These are phyloP conservation scores for Tragopan temminckii DNA, from an alignment of 2,797 vertebrate species.

Conservation along the genomic window DNA sequence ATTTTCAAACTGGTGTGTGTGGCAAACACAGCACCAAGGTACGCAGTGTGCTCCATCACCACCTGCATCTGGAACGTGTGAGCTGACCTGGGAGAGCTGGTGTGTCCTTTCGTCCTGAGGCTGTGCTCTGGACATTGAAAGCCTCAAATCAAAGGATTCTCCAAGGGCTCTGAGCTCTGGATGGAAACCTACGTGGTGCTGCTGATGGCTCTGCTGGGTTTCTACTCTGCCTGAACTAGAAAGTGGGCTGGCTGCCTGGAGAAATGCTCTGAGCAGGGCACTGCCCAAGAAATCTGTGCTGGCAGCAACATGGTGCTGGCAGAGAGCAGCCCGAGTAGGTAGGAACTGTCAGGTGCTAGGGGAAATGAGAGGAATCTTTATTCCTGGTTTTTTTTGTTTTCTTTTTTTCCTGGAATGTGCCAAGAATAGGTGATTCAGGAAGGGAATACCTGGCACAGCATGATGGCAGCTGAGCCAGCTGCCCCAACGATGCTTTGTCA, in stretches of 20 bases:
- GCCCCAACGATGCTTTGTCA: not conserved
- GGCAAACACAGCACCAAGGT: rapidly evolving
- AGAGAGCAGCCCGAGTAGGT: conserved; percentile 16
- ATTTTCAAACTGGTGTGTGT: rapidly evolving
- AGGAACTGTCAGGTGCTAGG: conserved; percentile 20
- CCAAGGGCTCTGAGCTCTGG: not conserved
- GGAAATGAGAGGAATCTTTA: not conserved
- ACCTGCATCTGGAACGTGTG: rapidly evolving
- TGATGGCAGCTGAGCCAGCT: not conserved
- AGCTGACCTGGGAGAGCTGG: not conserved
- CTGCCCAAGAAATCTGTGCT: conserved; percentile 20
- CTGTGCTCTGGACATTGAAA: not conserved
- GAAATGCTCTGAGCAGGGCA: not conserved
- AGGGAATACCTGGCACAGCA: conserved; percentile 13
- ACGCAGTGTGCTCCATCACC: not conserved
- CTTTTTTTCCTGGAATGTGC: not conserved
- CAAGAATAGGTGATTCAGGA: conserved; percentile 6
- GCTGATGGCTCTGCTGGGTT: not conserved
- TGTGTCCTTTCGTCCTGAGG: not conserved
- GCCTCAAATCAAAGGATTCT: not conserved
- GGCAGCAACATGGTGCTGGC: conserved; percentile 4
- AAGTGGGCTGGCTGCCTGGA: not conserved
- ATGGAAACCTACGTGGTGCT: not conserved
- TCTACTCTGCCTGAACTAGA: not conserved
- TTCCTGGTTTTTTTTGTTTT: too few species aligned